Base-by-base conservation (phyloP, 2,888 invertebrate species). In the Trichopria drosophilae region DNA sequence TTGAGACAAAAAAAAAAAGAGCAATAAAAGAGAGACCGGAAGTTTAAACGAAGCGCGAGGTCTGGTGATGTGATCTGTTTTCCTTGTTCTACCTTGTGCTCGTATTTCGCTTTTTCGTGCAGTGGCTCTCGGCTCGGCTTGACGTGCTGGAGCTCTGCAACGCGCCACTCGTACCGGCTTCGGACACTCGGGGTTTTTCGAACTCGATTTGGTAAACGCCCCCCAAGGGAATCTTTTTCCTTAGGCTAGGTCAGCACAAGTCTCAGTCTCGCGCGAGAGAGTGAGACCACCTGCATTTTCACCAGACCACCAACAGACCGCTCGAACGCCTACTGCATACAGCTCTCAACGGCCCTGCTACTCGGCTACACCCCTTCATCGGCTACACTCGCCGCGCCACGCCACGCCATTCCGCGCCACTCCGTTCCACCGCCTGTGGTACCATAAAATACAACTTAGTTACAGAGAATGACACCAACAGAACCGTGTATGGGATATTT, bases 371-470 rank as follows among this genome's bases (percentile, higher is more conserved):
- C 71, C 69, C 72, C 73, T 72, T 72, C 72, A 72, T 72, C 72
- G 64, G 72, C 71, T 70, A 72, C 71, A 72, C 67, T 71, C 72
- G 70, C 68, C 70, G 69, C 70, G 70, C 70, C 67, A 67, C 71
- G 71, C 68, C 70, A 67, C 68, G 72, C 73, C 73, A n/a, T n/a
- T n/a, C n/a, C n/a, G n/a, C n/a, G n/a, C n/a, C n/a, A 73, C 72
- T 70, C 72, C 72, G 68, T 71, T 68, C 70, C 73, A 73, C 75
- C 73, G 73, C 75, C 75, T 75, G 75, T 75, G 75, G 75, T 75
- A 75, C 75, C 75, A 75, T 71, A 75, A 75, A 75, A 75, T 75
- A 74, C 66, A 75, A 72, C 74, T 74, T 73, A 73, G 69, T 70
- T 71, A 69, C 59, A 62, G 63, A 56, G 59, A 59, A 64, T 59